Base-by-base conservation (phyloP, 2,888 invertebrate species). In the Scrobipalpa costella region DNA sequence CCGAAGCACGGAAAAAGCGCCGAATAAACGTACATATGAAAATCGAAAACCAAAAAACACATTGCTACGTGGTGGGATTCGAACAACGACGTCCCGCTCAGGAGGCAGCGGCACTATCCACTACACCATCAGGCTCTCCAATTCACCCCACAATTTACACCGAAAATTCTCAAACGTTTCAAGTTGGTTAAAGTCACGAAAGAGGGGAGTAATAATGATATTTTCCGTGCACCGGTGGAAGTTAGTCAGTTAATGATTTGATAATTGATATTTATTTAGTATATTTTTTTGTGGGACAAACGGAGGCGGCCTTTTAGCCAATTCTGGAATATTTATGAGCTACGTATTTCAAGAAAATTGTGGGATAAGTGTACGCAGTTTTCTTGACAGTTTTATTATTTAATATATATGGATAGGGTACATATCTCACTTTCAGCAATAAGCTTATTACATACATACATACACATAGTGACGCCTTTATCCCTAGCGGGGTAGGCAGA, bases 101-200 rank as follows among this genome's bases (percentile, higher is more conserved):
- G n/a, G n/a, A n/a, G n/a, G n/a, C n/a, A n/a, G n/a, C n/a, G n/a
- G n/a, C n/a, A n/a, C n/a, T n/a, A n/a, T n/a, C n/a, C n/a, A n/a
- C n/a, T n/a, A n/a, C n/a, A n/a, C n/a, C n/a, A n/a, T n/a, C n/a
- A n/a, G n/a, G n/a, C n/a, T n/a, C n/a, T n/a, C n/a, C n/a, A n/a
- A n/a, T n/a, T n/a, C n/a, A n/a, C n/a, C n/a, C n/a, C n/a, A n/a
- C n/a, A n/a, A n/a, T n/a, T n/a, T n/a, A n/a, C n/a, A n/a, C n/a
- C n/a, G n/a, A n/a, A n/a, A n/a, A n/a, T n/a, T n/a, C n/a, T n/a
- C n/a, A n/a, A n/a, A n/a, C n/a, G n/a, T n/a, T n/a, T n/a, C n/a
- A n/a, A n/a, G n/a, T n/a, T n/a, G n/a, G n/a, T 55, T 55, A 55
- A 55, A 55, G 33, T 55, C 55, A 55, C 55, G 55, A 55, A 15